Evolutionary conservation across 2,888 invertebrate genomes (phyloP).

Genomic region (Trissoscelio sp.): DNA sequence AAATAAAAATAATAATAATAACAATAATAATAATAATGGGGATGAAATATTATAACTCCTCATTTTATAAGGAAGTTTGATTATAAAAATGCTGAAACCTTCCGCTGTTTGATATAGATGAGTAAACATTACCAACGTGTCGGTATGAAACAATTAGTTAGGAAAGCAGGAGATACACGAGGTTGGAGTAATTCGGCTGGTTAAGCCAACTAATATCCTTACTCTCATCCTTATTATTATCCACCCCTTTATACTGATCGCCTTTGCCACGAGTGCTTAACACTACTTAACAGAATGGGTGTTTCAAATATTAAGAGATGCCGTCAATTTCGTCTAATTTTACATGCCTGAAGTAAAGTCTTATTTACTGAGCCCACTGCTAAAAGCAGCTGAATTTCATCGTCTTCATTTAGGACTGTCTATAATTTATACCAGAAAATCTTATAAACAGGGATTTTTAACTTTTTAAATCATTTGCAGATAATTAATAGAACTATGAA

Average conservation of each 20-base stretch:
- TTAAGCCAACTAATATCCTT: conserved; percentile 81
- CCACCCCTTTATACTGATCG: conserved; percentile 73
- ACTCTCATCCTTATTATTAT: conserved; percentile 81
- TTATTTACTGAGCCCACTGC: neutral
- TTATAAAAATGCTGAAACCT: conserved; percentile 16
- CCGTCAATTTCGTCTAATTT: conserved; percentile 78
- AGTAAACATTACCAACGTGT: conserved; percentile 72
- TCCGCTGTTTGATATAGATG: conserved; percentile 45
- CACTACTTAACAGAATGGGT: conserved; percentile 70
- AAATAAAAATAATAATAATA: too few relatives aligned
- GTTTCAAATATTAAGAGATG: conserved; percentile 78
- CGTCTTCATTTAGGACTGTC: neutral
- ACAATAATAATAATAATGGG: too few relatives aligned
- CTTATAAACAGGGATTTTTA: too few relatives aligned
- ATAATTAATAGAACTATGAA: too few relatives aligned
- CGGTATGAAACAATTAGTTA: conserved; percentile 80
- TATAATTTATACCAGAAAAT: too few relatives aligned
- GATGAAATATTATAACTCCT: too few relatives aligned
- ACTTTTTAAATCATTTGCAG: too few relatives aligned
- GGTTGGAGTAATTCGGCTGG: conserved; percentile 71
- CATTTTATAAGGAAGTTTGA: too few relatives aligned
- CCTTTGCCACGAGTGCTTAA: conserved; percentile 64
- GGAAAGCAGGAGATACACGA: conserved; percentile 69
- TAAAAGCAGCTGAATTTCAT: too few relatives aligned
- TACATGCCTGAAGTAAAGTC: conserved; percentile 48